Evolutionary conservation across 1,140 invertebrate genomes (phyloP), one percentile per base, ranked within the genome.

Genomic region (Pinna nobilis): DNA sequence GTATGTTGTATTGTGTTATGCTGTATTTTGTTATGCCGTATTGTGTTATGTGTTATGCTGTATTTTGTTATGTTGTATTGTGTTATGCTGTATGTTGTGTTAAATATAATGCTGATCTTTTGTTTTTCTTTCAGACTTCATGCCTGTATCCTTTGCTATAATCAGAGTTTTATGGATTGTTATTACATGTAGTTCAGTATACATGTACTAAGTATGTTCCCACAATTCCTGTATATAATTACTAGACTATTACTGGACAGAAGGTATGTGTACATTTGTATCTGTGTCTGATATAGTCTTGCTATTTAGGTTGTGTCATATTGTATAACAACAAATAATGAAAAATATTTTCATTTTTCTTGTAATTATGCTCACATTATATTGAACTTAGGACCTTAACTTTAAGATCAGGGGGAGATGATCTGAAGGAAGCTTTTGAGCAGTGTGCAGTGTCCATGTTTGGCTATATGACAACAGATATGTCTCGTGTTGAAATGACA

Each of bases 381-480:
- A n/a, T n/a, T n/a, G n/a, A n/a, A n/a, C n/a, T n/a, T n/a, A n/a
- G n/a, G n/a, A n/a, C 79, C 79, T 85, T 82, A 81, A 81, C 76
- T 15, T 30, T 41, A 41, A 11, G 53, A 11, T 92, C 94, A 69
- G 98, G 97, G 97, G 97, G 97, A n/a, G 91, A 93, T 53, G 93
- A 90, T 65, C 85, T 99, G 30, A 89, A 93, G 84, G 97, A 99
- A 90, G 94, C 97, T 0, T 98, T 98, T 90, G 97, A 99, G 9
- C 76, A 90, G 84, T 95, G 95, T 85, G 96, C 94, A 4, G 93
- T 96, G 81, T 94, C 95, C 0, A 98, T 99, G 97, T 99, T 96
- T 90, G 95, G 93, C 5, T 99, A 99, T 86, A 99, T 98, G 95
- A 98, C 97, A 37, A 98, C 97, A 65, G 96, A 98, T 80, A 90